phyloP scores from a whole-genome alignment of 2,888 invertebrate species.

The Amiota mariae region DNA sequence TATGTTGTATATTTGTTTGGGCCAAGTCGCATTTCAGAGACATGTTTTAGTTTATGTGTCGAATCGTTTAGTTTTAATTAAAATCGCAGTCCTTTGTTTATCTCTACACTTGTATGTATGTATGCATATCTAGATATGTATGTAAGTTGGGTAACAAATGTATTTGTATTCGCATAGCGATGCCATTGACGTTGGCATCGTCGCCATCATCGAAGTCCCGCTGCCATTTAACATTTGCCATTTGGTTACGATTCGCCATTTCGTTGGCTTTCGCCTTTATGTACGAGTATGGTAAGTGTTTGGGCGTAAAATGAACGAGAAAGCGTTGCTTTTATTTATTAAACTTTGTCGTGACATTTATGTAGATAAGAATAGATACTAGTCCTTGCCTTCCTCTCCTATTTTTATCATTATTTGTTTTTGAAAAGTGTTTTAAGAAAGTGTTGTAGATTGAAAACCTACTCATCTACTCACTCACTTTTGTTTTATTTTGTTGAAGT shows the following conservation, averaged over 20 bases:
- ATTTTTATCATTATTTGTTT: background rate
- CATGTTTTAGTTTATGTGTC: constrained; percentile 11
- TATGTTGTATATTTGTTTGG: background rate
- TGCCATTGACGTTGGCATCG: constrained; percentile 4
- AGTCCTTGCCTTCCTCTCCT: background rate
- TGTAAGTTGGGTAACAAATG: too few relatives aligned
- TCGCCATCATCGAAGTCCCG: background rate
- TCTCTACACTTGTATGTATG: background rate
- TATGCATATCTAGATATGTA: background rate
- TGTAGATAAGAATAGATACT: constrained; percentile 8
- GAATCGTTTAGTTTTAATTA: constrained; percentile 30
- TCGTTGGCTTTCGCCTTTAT: background rate
- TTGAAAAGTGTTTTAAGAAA: background rate
- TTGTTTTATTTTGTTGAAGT: background rate
- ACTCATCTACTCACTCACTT: too few relatives aligned
- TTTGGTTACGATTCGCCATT: background rate
- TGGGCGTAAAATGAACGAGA: background rate
- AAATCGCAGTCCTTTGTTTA: background rate
- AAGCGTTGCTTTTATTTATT: constrained; percentile 14
- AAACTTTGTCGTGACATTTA: constrained; percentile 12
- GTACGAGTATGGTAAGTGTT: background rate
- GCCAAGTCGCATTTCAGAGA: background rate
- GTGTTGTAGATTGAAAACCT: too few relatives aligned
- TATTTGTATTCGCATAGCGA: background rate
- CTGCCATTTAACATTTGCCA: background rate